Conservation (phyloP, 35 echinoderm and acorn worm genomes). For the Patiria miniata region DNA sequence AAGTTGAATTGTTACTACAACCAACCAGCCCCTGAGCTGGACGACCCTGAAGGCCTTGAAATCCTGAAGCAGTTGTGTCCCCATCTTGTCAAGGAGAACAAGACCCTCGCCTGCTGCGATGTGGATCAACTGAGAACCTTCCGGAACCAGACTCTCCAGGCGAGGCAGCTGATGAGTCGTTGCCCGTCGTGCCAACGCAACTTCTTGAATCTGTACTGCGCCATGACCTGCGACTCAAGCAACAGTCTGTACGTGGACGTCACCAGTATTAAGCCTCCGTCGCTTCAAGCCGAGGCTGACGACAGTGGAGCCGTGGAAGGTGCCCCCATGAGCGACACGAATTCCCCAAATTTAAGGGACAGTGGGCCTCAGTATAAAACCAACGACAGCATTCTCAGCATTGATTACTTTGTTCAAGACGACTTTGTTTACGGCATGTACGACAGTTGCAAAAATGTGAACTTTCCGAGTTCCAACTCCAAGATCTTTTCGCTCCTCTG, state of each 20-base stretch:
- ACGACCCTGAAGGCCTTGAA: slow-evolving; percentile 52
- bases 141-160: slow-evolving; percentile 44
- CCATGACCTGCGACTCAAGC: slow-evolving; percentile 71
- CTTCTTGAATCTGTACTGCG: slow-evolving; percentile 75
- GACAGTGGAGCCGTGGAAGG: too few relatives aligned
- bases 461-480: slow-evolving; percentile 82
- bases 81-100: slow-evolving; percentile 50
- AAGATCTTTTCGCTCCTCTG: slow-evolving; percentile 82
- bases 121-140: slow-evolving; percentile 60
- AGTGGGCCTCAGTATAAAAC: not conserved
- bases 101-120: slow-evolving; percentile 79
- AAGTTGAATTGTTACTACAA: slow-evolving; percentile 84
- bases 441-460: slow-evolving; percentile 82
- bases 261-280: slow-evolving; percentile 22
- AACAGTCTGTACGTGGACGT: slow-evolving; percentile 80
- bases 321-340: not conserved
- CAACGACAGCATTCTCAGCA: slow-evolving; percentile 42
- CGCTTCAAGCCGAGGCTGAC: not conserved
- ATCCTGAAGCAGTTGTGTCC: slow-evolving; percentile 84
- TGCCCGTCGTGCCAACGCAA: slow-evolving; percentile 93
- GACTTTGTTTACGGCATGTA: slow-evolving; percentile 82
- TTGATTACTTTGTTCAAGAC: slow-evolving; percentile 61
- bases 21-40: slow-evolving; percentile 52
- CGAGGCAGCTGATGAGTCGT: slow-evolving; percentile 66
- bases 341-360: not conserved